Percentiles rank a stretch among this genome's conserved stretches.
phyloP scores from a whole-genome alignment of 2,888 invertebrate genomes.

The Diloba caeruleocephala region DNA sequence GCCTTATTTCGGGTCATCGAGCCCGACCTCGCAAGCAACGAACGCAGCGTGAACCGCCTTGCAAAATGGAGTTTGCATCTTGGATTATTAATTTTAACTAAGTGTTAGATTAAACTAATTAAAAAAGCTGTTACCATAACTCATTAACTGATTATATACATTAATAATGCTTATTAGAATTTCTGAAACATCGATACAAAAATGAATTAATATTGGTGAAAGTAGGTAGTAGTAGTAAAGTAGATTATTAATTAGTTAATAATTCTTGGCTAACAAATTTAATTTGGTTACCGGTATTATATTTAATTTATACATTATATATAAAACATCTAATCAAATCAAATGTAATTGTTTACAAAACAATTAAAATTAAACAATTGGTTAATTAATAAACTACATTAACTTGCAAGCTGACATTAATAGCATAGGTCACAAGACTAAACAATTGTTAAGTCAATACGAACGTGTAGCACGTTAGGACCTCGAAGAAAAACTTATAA shows the following conservation, averaged over 20 bases:
- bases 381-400: slow-evolving; percentile 31
- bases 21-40: slow-evolving; percentile 78
- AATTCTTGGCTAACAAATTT: no score
- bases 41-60: slow-evolving; percentile 81
- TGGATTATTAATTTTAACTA: slow-evolving; percentile 80
- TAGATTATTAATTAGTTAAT: no score
- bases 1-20: slow-evolving; percentile 89
- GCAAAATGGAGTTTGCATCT: slow-evolving; percentile 84
- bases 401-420: slow-evolving; percentile 28
- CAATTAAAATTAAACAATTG: slow-evolving; percentile 13
- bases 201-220: background rate
- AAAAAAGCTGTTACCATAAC: slow-evolving; percentile 41
- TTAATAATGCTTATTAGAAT: slow-evolving; percentile 20
- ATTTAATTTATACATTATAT: no score
- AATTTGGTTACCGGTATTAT: no score
- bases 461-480: slow-evolving; percentile 56
- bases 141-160: slow-evolving; percentile 50
- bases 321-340: no score
- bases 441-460: slow-evolving; percentile 57
- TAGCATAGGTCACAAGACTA: slow-evolving; percentile 35
- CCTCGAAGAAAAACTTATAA: slow-evolving; percentile 44
- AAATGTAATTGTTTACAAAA: no score
- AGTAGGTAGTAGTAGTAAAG: no score
- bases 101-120: slow-evolving; percentile 66
- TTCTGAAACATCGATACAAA: background rate